Evolutionary conservation across 2,113 vertebrate genomes (phyloP), one percentile per base, ranked within the genome.

Genomic region (Scytalopus superciliaris): DNA sequence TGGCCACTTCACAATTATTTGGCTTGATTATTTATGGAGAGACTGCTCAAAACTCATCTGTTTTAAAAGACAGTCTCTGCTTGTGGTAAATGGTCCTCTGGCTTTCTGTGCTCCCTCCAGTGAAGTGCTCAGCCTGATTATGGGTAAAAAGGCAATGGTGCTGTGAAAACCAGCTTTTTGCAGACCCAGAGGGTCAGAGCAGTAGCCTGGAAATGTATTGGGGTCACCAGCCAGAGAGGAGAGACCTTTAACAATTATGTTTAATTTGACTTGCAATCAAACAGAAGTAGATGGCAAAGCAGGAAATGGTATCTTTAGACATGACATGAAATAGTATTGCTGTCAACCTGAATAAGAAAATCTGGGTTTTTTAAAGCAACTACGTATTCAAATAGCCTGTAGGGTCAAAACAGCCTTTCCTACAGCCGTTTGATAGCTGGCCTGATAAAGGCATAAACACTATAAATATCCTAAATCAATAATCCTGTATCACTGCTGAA

Each of bases 281-380:
- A 91, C 91, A 70, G 84, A 74, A 90, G 85, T 90, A 79, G 90
- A 89, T 89, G 89, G 95, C 84, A 78, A 83, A 91, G 92, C 96
- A 97, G 97, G 97, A 97, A 97, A 93, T 63, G 22, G 39, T 93
- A 88, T 97, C 97, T 96, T 81, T 35, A 94, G 93, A 90, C 84
- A 89, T 21, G 77, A 90, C 84, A 42, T 96, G 97, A 97, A 97
- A 96, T 94, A 94, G 94, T 81, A 28, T 76, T 39, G 95, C 95
- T 96, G 94, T 97, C 95, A 91, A 45, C 89, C 75, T 82, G 86
- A 95, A 89, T 95, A 56, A 96, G 92, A 89, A 95, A 89, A 72
- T 33, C 44, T 45, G 95, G 77, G 55, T 84, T 12, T 73, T 90
- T 90, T 70, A 2, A 53, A 91, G 84, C 12, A 21, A 31, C 37